Conservation (phyloP, 2,113 vertebrate genomes). For the Clarias batrachus region DNA sequence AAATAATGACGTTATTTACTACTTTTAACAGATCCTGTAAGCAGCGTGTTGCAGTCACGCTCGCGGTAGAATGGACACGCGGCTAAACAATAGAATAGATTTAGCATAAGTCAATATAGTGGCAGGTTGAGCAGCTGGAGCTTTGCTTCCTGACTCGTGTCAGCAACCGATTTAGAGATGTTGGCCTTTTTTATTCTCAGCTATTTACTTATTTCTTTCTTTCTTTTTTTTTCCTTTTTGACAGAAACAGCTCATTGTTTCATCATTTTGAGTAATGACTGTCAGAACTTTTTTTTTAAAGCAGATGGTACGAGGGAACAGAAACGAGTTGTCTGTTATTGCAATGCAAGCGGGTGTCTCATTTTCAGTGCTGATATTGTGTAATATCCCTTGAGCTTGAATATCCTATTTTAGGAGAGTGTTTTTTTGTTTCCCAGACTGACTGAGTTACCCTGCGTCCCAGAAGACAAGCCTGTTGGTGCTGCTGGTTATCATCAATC, state of each 20-base stretch:
- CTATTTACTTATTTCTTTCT: conserved; percentile 68
- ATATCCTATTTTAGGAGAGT: conserved; percentile 35
- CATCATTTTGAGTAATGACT: conserved; percentile 36
- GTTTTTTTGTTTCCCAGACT: conserved; percentile 24
- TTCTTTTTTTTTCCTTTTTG: conserved; percentile 14
- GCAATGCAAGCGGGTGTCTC: conserved; percentile 28
- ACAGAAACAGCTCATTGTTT: conserved; percentile 37
- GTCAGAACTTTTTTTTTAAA: not conserved
- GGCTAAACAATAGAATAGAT: conserved; percentile 68
- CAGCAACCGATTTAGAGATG: conserved; percentile 66
- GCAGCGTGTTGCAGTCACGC: conserved; percentile 68
- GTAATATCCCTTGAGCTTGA: conserved; percentile 38
- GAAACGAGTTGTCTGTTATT: conserved; percentile 25
- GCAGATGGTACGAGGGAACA: not conserved
- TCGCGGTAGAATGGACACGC: conserved; percentile 68
- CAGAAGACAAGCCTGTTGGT: conserved; percentile 34
- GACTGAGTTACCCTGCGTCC: conserved; percentile 34
- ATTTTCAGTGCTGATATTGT: conserved; percentile 38
- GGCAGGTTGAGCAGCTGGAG: conserved; percentile 74
- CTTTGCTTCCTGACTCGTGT: conserved; percentile 71
- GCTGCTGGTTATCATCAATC: not conserved
- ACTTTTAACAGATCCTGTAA: conserved; percentile 64
- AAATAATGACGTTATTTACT: conserved; percentile 71
- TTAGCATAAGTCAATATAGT: conserved; percentile 67
- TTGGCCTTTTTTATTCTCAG: conserved; percentile 53